Conservation (phyloP, 2,888 invertebrate species). For the Catocala sponsa region DNA sequence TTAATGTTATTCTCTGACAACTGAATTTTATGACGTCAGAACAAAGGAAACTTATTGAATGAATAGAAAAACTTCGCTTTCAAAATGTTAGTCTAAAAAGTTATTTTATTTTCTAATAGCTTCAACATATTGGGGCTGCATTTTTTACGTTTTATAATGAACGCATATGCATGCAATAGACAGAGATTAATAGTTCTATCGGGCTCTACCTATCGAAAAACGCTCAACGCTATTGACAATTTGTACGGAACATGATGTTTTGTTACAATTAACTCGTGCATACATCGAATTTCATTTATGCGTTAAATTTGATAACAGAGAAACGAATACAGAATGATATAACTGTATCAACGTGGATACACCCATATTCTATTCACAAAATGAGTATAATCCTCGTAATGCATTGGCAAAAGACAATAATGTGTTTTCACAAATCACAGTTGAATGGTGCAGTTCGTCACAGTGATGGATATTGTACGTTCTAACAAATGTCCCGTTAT, state of each 20-base stretch:
- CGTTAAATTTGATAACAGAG: not conserved
- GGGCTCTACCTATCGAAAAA: conserved; percentile 24
- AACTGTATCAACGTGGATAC: no score
- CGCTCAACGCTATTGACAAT: conserved; percentile 21
- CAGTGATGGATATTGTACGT: conserved; percentile 15
- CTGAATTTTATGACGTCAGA: conserved; percentile 72
- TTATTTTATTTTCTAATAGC: not conserved
- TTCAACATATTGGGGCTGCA: not conserved
- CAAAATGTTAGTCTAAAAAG: conserved; percentile 16
- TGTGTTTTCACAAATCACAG: conserved; percentile 12
- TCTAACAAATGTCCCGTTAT: conserved; percentile 13
- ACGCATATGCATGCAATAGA: not conserved
- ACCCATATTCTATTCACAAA: not conserved
- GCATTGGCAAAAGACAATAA: conserved; percentile 5
- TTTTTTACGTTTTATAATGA: not conserved
- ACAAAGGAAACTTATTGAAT: conserved; percentile 48
- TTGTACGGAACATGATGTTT: conserved; percentile 3
- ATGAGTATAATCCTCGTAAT: not conserved
- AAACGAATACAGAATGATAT: no score
- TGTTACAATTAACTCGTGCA: conserved; percentile 24
- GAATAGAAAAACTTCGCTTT: conserved; percentile 32
- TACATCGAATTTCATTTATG: conserved; percentile 2
- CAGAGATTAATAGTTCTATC: conserved; percentile 7
- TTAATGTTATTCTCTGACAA: conserved; percentile 77
- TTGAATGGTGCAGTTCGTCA: conserved; percentile 14